These are phyloP conservation scores for Columba janthina DNA, from an alignment of 2,113 vertebrate genomes.

Conservation along the genomic window DNA sequence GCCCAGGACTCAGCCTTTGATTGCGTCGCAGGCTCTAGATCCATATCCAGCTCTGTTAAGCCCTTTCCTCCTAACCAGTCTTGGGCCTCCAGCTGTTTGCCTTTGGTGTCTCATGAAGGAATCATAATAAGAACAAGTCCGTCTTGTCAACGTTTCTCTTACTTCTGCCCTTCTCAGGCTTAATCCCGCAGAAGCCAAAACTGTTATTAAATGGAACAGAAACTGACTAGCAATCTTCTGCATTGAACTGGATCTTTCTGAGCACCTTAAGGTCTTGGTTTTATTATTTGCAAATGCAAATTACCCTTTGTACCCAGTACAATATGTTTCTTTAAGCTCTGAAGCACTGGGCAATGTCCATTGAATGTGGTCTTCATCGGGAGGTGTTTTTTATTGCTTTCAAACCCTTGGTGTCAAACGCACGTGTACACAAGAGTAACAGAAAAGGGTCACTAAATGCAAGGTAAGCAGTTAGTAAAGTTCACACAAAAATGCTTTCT, in stretches of 20 bases:
- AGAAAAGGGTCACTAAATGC: neutral
- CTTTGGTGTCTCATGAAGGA: neutral
- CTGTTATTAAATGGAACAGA: neutral
- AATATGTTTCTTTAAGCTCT: neutral
- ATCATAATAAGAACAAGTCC: neutral
- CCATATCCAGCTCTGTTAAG: neutral
- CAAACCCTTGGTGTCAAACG: neutral
- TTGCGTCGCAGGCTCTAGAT: neutral
- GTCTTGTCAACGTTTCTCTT: neutral
- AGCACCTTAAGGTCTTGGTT: neutral
- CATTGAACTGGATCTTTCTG: neutral
- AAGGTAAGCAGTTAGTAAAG: neutral
- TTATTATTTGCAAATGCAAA: neutral
- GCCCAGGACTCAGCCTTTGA: neutral
- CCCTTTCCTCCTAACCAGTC: neutral
- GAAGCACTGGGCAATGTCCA: neutral
- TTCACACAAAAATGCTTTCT: constrained; percentile 17
- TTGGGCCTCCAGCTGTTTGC: neutral
- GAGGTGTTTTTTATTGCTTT: neutral
- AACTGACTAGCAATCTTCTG: neutral
- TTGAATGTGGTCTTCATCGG: neutral
- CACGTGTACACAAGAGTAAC: neutral
- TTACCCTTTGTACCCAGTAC: neutral
- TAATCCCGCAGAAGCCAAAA: neutral
- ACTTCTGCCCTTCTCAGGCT: neutral